phyloP scores from a whole-genome alignment of 1,140 invertebrate genomes.

The Triops longicaudatus region DNA sequence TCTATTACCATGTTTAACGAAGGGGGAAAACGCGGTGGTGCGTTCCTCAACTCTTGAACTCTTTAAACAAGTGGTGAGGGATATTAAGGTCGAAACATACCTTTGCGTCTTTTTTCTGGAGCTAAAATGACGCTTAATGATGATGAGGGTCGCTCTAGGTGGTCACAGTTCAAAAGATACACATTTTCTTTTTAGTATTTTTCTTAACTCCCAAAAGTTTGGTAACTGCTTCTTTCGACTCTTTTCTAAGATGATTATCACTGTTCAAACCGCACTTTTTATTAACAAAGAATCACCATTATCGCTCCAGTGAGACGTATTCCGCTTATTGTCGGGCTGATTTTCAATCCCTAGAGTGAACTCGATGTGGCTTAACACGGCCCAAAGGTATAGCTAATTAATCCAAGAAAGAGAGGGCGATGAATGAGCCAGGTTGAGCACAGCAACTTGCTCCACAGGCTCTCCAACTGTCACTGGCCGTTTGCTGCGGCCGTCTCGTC shows the following conservation, averaged over 20 bases:
- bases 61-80: neutral
- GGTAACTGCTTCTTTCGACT: neutral
- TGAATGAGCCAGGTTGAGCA: neutral
- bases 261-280: neutral
- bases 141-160: neutral
- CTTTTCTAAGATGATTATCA: neutral
- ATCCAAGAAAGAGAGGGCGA: neutral
- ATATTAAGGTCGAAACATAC: neutral
- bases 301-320: too few species aligned
- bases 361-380: neutral
- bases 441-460: neutral
- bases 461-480: constrained; percentile 5
- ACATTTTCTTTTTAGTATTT: neutral
- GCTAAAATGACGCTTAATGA: neutral
- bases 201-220: neutral
- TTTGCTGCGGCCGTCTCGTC: neutral
- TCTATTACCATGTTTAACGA: too few species aligned
- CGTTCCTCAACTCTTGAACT: too few species aligned
- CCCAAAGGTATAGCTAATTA: neutral
- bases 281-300: neutral
- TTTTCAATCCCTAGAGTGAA: too few species aligned
- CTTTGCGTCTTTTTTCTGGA: neutral
- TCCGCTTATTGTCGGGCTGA: too few species aligned
- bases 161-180: neutral
- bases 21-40: too few species aligned